Conservation (phyloP, 2,888 invertebrate species). For the Gymnoscelis rufifasciata region DNA sequence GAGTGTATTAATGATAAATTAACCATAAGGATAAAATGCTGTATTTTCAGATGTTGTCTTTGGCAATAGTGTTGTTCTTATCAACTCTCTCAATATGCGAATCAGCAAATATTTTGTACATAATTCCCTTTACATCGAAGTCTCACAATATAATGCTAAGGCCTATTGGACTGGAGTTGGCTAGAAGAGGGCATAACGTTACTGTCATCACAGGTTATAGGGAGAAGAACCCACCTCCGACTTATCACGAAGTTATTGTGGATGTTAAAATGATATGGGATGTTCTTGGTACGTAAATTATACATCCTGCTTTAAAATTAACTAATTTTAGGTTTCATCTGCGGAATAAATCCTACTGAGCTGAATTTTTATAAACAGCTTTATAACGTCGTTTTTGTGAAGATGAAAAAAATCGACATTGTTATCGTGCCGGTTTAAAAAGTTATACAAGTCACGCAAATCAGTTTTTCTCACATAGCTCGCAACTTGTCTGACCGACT, state of each 20-base stretch:
- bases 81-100: slow-evolving; percentile 30
- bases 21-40: not conserved
- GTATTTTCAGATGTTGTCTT: not conserved
- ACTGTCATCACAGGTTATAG: slow-evolving; percentile 65
- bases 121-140: slow-evolving; percentile 67
- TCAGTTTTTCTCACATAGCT: too few species aligned
- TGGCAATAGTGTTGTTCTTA: slow-evolving; percentile 23
- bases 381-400: too few species aligned
- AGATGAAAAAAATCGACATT: too few species aligned
- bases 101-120: slow-evolving; percentile 63
- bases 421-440: too few species aligned
- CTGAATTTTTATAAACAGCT: too few species aligned
- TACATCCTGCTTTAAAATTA: not conserved
- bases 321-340: not conserved
- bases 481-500: too few species aligned
- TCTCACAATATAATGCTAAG: slow-evolving; percentile 70
- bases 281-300: slow-evolving; percentile 52
- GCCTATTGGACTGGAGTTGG: slow-evolving; percentile 68
- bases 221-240: slow-evolving; percentile 50
- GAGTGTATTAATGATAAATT: too few species aligned
- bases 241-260: slow-evolving; percentile 58
- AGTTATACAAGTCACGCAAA: too few species aligned
- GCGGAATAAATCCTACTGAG: too few species aligned
- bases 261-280: slow-evolving; percentile 64
- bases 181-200: slow-evolving; percentile 73